Evolutionary conservation across 2,888 invertebrate species (phyloP), one percentile per base, ranked within the genome.

Genomic region (Sphaerophoria rueppellii): DNA sequence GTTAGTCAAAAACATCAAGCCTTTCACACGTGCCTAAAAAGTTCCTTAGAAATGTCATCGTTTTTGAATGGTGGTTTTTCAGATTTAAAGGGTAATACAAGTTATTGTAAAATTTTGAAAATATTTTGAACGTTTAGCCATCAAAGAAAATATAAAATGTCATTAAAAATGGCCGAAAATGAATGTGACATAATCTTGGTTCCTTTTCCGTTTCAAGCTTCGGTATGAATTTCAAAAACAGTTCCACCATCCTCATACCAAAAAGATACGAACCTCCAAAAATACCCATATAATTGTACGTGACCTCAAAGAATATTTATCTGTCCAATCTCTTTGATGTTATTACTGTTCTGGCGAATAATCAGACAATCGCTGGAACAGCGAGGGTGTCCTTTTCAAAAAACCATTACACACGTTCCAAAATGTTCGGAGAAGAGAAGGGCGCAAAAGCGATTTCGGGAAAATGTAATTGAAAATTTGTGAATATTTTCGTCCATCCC

Each of bases 211-310:
- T 55, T 35, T 43, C 7, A n/a, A n/a, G n/a, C n/a, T n/a, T n/a
- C n/a, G n/a, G n/a, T n/a, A n/a, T n/a, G n/a, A n/a, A n/a, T n/a
- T n/a, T 40, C 40, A 40, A 7, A 40, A 11, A 9, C 9, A 24
- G 24, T 24, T 24, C 24, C 24, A 24, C 24, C 24, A 24, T 24
- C 2, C 24, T 2, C 24, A 24, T 24, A 24, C 24, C 24, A 24
- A 35, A 50, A 14, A 50, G 16, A 50, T 32, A 34, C 76, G 71
- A 76, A 67, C 40, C 69, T 73, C 9, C 67, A 67, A 54, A 46
- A 65, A 82, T 67, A 76, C 55, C 57, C 73, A 73, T 82, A 73
- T 77, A 57, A 78, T 69, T 73, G 73, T 78, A 82, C 77, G 82
- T 82, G 82, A 73, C 82, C 73, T 52, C 55, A 70, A 65, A 69